Conservation (phyloP, 1,140 invertebrate genomes). For the Drosophila lini region DNA sequence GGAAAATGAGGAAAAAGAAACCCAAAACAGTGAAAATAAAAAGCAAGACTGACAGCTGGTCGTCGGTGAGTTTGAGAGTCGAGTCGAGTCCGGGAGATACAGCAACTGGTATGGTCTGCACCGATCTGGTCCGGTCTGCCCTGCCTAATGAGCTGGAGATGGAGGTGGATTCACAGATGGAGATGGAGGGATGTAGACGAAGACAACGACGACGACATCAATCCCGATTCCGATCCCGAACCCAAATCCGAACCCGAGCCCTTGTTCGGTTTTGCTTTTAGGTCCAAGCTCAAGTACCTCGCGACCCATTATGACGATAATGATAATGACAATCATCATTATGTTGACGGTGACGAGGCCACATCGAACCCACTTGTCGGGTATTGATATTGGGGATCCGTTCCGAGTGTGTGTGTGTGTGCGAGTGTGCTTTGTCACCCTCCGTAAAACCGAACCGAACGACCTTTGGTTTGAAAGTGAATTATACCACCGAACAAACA, state of each 20-base stretch:
- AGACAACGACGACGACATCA: conserved; percentile 25
- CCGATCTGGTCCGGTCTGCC: conserved; percentile 60
- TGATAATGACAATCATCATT: conserved; percentile 29
- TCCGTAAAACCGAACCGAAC: conserved; percentile 39
- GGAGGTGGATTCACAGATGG: conserved; percentile 15
- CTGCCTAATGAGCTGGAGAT: conserved; percentile 51
- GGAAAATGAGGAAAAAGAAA: conserved; percentile 36
- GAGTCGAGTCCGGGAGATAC: conserved; percentile 16
- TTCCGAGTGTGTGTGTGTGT: not conserved
- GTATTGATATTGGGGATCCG: conserved; percentile 1
- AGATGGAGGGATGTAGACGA: conserved; percentile 12
- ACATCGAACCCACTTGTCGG: conserved; percentile 52
- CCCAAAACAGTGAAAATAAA: conserved; percentile 49
- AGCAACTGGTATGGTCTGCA: conserved; percentile 60
- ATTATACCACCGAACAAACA: conserved; percentile 23
- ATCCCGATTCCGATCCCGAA: conserved; percentile 12
- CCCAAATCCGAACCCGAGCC: conserved; percentile 9
- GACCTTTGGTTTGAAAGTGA: conserved; percentile 49
- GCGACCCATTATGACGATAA: conserved; percentile 48
- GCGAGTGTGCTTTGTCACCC: conserved; percentile 42
- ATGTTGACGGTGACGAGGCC: conserved; percentile 52
- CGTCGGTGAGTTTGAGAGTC: conserved; percentile 18
- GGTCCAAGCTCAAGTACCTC: conserved; percentile 42
- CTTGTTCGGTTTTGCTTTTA: conserved; percentile 18
- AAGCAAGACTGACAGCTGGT: conserved; percentile 71